A percentile compares a stretch with the other conserved stretches of the same genome.
These are phyloP conservation scores for Erinaceus europaeus DNA, from an alignment of 2,113 vertebrate species.

Conservation along the genomic window DNA sequence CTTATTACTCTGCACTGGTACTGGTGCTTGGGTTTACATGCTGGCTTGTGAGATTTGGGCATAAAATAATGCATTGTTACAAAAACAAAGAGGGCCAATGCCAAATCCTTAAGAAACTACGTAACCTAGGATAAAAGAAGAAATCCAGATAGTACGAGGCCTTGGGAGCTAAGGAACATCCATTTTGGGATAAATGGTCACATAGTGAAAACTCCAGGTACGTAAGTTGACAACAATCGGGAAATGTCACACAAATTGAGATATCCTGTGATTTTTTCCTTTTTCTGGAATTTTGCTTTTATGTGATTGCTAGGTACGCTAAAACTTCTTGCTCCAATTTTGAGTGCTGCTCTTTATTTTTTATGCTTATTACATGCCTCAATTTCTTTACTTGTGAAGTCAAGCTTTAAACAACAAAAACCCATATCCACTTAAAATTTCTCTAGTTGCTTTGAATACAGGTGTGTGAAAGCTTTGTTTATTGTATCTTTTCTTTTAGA, in stretches of 20 bases:
- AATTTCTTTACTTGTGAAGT: slow-evolving; percentile 12
- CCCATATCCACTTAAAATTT: not conserved
- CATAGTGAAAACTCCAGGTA: not conserved
- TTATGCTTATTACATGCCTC: not conserved
- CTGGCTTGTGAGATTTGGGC: not conserved
- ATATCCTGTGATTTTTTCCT: not conserved
- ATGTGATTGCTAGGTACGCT: not conserved
- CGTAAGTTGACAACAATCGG: not conserved
- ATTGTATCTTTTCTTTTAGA: not conserved
- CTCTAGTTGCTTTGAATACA: not conserved
- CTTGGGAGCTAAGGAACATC: not conserved
- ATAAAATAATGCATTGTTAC: not conserved
- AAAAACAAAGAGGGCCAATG: not conserved
- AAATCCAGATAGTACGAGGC: not conserved
- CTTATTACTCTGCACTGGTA: not conserved
- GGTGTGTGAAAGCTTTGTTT: not conserved
- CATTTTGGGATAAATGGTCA: not conserved
- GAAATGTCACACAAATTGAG: not conserved
- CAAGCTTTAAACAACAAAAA: not conserved
- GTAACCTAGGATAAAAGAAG: not conserved
- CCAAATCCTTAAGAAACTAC: not conserved
- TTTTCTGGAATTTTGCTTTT: not conserved
- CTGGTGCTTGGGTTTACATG: not conserved
- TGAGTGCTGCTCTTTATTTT: not conserved
- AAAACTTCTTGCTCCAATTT: not conserved